Evolutionary conservation across 2,797 vertebrate species (phyloP), one percentile per base, ranked within the genome.

Genomic region (Myripristis murdjan): DNA sequence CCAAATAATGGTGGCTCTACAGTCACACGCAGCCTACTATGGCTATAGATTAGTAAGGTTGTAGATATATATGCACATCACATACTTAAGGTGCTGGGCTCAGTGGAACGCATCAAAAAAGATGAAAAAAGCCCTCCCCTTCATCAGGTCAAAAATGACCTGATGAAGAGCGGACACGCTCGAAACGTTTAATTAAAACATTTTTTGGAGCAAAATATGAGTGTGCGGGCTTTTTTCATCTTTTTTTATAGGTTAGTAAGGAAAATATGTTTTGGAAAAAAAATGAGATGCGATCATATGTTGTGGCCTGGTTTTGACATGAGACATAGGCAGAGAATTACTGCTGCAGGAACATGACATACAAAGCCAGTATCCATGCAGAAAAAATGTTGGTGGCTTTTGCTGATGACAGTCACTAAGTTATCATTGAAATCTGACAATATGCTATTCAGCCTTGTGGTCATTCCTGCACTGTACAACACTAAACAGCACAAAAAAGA

Each of bases 1-100:
- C 41, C 31, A 44, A 78, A 81, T 74, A 81, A 82, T 75, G 37
- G 63, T 61, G 43, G 59, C 74, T 67, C 84, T 81, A 77, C 62
- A 82, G 72, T 28, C 51, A 22, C 37, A 54, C 56, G 43, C 58
- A 47, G 60, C 55, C 63, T 65, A 77, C 16, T 51, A 82, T 70
- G 68, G 74, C 69, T 52, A 23, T 51, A 73, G 61, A 76, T 73
- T 78, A 75, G 82, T n/a, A n/a, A n/a, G n/a, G n/a, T n/a, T n/a
- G n/a, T n/a, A n/a, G n/a, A n/a, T n/a, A n/a, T n/a, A n/a, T n/a
- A n/a, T n/a, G n/a, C n/a, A n/a, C n/a, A n/a, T n/a, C n/a, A n/a
- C n/a, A n/a, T n/a, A n/a, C n/a, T n/a, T n/a, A n/a, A n/a, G n/a
- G n/a, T n/a, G n/a, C n/a, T n/a, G n/a, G n/a, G n/a, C n/a, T n/a